phyloP scores from a whole-genome alignment of 2,113 vertebrate species.

The Pyrgilauda ruficollis region DNA sequence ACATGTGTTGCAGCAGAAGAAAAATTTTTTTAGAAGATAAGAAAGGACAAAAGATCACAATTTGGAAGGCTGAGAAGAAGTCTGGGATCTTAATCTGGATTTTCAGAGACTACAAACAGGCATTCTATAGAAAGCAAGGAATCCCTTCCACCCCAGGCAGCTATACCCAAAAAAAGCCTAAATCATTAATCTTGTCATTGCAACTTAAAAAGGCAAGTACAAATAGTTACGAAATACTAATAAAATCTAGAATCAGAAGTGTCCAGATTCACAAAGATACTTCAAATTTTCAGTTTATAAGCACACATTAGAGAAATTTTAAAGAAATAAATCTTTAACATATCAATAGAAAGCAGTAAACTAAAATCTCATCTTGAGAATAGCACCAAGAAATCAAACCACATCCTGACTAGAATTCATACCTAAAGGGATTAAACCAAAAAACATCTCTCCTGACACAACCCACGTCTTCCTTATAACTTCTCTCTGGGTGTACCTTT shows the following conservation, averaged over 20 bases:
- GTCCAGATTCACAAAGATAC: neutral
- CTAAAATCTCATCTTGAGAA: neutral
- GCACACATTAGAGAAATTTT: neutral
- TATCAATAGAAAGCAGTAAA: neutral
- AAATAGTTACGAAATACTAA: neutral
- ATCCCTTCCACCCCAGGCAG: neutral
- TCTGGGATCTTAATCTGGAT: neutral
- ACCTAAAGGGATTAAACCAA: neutral
- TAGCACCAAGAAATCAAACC: neutral
- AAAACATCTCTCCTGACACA: neutral
- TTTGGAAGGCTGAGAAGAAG: neutral
- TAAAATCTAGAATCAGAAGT: neutral
- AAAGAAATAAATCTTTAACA: neutral
- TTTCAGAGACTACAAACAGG: neutral
- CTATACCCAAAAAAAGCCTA: neutral
- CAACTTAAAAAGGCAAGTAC: neutral
- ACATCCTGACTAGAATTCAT: neutral
- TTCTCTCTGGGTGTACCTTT: neutral
- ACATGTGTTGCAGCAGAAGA: neutral
- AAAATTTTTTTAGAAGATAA: neutral
- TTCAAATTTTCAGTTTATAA: neutral
- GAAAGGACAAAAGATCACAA: neutral
- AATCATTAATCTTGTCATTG: neutral
- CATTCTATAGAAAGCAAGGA: neutral
- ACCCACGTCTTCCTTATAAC: neutral